Conservation (phyloP, 2,888 invertebrate species). For the Caenorhabditis plicata region DNA sequence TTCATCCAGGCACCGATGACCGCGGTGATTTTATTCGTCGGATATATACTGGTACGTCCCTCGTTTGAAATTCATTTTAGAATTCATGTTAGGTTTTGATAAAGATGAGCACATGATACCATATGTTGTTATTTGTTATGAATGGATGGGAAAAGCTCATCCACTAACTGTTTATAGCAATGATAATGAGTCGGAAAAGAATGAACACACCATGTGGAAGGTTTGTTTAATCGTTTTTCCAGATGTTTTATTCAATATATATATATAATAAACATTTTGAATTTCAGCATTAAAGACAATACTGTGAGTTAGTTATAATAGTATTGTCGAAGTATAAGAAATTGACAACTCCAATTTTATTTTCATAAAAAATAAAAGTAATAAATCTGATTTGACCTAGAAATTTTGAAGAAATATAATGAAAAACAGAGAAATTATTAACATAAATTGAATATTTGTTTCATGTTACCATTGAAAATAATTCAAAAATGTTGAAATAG, state of each 20-base stretch:
- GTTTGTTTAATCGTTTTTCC: background rate
- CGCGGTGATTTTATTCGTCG: slow-evolving; percentile 35
- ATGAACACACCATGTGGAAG: slow-evolving; percentile 28
- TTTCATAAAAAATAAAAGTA: background rate
- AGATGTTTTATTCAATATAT: background rate
- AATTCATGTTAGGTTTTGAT: slow-evolving; percentile 15
- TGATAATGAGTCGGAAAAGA: slow-evolving; percentile 4
- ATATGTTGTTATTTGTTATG: slow-evolving; percentile 37
- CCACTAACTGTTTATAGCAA: slow-evolving; percentile 37
- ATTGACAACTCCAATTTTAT: background rate
- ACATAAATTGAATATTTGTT: no score
- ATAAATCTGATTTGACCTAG: no score
- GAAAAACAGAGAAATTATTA: no score
- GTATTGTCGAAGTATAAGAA: background rate
- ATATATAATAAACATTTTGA: background rate
- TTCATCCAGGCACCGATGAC: slow-evolving; percentile 40
- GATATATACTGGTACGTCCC: slow-evolving; percentile 33
- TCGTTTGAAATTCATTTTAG: background rate
- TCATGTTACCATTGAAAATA: no score
- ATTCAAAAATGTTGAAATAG: no score
- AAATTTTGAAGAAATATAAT: no score
- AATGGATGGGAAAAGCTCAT: slow-evolving; percentile 43
- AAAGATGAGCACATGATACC: slow-evolving; percentile 27
- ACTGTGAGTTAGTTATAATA: no score
- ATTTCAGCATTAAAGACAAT: background rate